phyloP scores from a whole-genome alignment of 2,113 vertebrate genomes.

The Cyanoramphus novaezelandiae region DNA sequence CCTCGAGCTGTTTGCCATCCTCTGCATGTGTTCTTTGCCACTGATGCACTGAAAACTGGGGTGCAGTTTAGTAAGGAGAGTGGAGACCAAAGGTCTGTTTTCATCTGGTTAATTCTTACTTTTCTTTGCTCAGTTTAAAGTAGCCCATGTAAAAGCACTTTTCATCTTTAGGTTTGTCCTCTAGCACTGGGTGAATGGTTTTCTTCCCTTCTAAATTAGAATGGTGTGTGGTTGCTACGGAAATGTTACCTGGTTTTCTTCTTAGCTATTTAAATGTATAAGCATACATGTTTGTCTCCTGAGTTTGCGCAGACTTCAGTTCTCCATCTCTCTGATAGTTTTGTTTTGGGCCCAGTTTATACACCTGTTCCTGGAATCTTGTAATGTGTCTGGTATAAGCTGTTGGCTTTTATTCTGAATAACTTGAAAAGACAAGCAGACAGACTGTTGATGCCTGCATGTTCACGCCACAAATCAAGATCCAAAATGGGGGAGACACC shows the following conservation, averaged over 20 bases:
- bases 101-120: background rate
- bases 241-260: background rate
- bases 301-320: background rate
- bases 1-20: background rate
- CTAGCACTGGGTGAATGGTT: background rate
- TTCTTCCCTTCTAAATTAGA: background rate
- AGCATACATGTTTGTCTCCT: background rate
- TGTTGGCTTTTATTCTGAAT: background rate
- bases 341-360: background rate
- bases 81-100: background rate
- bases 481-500: background rate
- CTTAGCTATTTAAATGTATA: background rate
- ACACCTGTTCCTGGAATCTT: background rate
- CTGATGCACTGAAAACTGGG: no score
- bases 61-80: fast-evolving
- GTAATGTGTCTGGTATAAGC: background rate
- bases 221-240: fast-evolving
- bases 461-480: background rate
- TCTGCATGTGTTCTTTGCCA: background rate
- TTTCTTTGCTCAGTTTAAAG: background rate
- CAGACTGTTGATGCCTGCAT: fast-evolving
- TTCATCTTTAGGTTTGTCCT: background rate
- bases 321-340: background rate
- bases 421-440: fast-evolving
- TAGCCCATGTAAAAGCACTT: fast-evolving